A percentile compares a stretch with the other conserved stretches of the same genome.
phyloP scores from a whole-genome alignment of 1,140 invertebrate genomes.

The Micrasema longulum region DNA sequence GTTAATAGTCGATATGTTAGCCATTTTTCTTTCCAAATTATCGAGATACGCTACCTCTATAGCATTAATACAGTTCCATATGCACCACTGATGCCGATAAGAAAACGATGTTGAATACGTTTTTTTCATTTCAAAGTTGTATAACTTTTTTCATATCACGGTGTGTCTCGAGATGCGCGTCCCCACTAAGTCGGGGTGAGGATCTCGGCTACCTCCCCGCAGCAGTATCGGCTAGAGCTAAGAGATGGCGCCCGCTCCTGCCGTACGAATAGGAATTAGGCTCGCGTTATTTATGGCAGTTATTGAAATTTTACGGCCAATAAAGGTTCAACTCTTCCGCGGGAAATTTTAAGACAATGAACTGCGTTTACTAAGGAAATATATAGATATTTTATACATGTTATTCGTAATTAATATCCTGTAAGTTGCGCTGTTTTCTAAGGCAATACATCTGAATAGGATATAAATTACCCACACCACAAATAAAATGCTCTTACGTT shows the following conservation, averaged over 20 bases:
- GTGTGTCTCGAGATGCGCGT: constrained; percentile 8
- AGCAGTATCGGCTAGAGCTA: constrained; percentile 15
- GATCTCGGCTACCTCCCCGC: background rate
- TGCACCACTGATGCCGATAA: no score
- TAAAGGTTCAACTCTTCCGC: constrained; percentile 40
- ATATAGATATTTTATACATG: constrained; percentile 23
- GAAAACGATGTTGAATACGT: no score
- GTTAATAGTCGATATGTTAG: no score
- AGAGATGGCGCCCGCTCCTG: constrained; percentile 34
- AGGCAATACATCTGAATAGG: constrained; percentile 1
- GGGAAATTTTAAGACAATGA: constrained; percentile 32
- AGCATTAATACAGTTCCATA: no score
- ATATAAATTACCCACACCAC: background rate
- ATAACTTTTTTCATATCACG: background rate
- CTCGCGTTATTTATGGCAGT: constrained; percentile 54
- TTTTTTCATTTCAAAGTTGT: no score
- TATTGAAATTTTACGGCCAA: constrained; percentile 54
- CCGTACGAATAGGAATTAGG: constrained; percentile 44
- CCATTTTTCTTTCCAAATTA: no score
- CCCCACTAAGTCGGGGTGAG: constrained; percentile 25
- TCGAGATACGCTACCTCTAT: no score
- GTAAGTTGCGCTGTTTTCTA: background rate
- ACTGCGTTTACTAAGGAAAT: constrained; percentile 16
- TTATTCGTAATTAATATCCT: constrained; percentile 32
- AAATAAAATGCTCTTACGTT: background rate